Base-by-base conservation (phyloP, 2,888 invertebrate genomes). In the Pachycephus smyrnensis region DNA sequence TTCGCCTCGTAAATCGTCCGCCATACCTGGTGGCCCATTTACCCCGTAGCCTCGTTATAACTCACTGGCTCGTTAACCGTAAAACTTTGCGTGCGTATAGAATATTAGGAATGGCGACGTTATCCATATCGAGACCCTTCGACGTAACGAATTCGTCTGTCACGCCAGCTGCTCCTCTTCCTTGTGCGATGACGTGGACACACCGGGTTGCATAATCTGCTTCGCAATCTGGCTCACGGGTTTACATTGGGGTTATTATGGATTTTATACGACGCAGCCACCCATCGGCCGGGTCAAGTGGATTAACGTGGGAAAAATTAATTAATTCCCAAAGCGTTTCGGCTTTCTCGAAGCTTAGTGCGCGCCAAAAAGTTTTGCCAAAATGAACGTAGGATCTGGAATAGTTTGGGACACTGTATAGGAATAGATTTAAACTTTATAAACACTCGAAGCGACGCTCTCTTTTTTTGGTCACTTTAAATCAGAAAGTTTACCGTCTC, bases 11-110 rank as follows among this genome's bases (percentile, higher is more conserved):
- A 55, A 55, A 55, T 55, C 23, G 23, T 23, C 23, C 55, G 23
- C 23, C 55, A 55, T 55, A 23, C 37, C 15, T 15, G 40, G 1
- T 23, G 9, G 9, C 74, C 71, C 73, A 77, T 77, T 77, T 79
- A 77, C 73, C 77, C 73, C 23, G 79, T 75, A 73, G 69, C 68
- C 77, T 75, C 75, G 32, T 77, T 75, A 33, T 73, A 68, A 73
- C 71, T 76, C 74, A 79, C 69, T 69, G 75, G 68, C 77, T 79
- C 77, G 75, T 79, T 79, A 55, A 23, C 55, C 55, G 23, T 23
- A 23, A 55, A 55, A 9, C 23, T 2, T 55, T 23, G 23, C 55
- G 55, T 40, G 23, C 40, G 23, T 23, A 2, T 55, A 55, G 9
- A 23, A 23, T 9, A 23, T 55, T 23, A 55, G 6, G 9, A 55